These are phyloP conservation scores for Beaufortia kweichowensis DNA, from an alignment of 2,113 vertebrate species.

Conservation along the genomic window DNA sequence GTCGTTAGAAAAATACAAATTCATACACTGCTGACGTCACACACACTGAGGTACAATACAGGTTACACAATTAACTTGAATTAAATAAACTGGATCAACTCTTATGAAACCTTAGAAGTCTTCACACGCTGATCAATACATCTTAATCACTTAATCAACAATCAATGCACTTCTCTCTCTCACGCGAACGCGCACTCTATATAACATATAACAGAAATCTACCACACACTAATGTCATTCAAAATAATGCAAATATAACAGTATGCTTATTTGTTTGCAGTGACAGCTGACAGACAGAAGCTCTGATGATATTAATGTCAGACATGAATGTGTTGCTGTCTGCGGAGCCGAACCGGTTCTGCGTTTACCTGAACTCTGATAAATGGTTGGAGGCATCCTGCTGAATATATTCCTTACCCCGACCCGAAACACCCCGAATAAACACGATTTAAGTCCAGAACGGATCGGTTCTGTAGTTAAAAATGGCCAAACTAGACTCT, in stretches of 20 bases:
- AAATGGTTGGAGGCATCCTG: constrained; percentile 2
- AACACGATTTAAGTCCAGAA: neutral
- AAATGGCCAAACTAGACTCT: neutral
- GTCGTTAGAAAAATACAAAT: too few relatives aligned
- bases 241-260: neutral
- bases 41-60: neutral
- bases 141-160: neutral
- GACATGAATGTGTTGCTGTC: neutral
- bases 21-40: too few relatives aligned
- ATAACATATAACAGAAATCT: neutral
- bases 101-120: neutral
- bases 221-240: neutral
- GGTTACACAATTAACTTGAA: neutral
- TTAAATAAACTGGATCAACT: neutral
- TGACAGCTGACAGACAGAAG: neutral
- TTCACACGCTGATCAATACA: neutral
- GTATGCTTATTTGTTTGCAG: neutral
- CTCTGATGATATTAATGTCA: neutral
- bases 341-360: neutral
- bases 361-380: neutral
- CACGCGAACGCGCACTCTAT: neutral
- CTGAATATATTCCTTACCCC: neutral
- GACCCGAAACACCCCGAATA: neutral
- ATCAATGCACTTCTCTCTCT: neutral
- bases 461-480: neutral